These are phyloP conservation scores for Drosophila stalkeri DNA, from an alignment of 2,888 invertebrate species.

Conservation along the genomic window DNA sequence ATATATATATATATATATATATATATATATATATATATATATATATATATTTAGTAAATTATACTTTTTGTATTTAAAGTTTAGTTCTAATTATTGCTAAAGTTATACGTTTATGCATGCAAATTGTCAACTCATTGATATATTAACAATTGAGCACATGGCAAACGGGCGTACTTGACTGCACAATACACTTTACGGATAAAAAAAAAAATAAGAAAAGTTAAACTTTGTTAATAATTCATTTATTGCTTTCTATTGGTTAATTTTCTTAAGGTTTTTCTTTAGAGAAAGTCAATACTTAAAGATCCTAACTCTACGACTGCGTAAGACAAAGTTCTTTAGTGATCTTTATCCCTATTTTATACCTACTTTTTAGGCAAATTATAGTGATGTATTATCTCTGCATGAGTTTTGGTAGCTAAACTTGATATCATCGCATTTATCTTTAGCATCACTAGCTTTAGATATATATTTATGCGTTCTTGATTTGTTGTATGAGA, in stretches of 20 bases:
- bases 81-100: constrained; percentile 3
- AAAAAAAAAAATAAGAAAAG: too few relatives aligned
- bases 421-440: not conserved
- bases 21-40: too few relatives aligned
- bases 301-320: not conserved
- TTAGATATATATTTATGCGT: too few relatives aligned
- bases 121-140: not conserved
- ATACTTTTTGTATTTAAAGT: not conserved
- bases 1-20: not conserved
- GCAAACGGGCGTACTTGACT: not conserved
- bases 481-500: too few relatives aligned
- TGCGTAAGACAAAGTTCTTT: too few relatives aligned
- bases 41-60: not conserved
- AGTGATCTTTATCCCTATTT: too few relatives aligned
- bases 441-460: too few relatives aligned
- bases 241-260: too few relatives aligned
- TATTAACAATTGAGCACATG: not conserved
- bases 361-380: too few relatives aligned
- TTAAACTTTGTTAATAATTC: too few relatives aligned
- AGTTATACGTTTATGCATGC: not conserved
- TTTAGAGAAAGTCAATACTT: not conserved
- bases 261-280: not conserved
- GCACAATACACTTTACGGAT: not conserved
- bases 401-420: too few relatives aligned
- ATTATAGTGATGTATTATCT: too few relatives aligned